A percentile compares a stretch with the other conserved stretches of the same genome.
Conservation (phyloP, 1,140 invertebrate genomes). For the Chionoecetes opilio region DNA sequence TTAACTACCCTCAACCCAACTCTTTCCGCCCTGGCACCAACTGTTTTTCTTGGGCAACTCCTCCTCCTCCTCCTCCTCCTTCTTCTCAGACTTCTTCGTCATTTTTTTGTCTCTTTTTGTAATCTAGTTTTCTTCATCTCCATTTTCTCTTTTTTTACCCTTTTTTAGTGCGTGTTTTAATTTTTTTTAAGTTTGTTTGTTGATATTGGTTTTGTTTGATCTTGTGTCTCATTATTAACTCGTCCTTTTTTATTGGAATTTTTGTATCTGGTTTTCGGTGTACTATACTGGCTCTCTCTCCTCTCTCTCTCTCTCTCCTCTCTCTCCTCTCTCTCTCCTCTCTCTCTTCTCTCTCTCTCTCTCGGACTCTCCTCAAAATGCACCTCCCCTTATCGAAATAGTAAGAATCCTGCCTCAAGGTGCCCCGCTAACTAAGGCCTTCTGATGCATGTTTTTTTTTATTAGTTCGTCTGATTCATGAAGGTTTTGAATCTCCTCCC, state of each 20-base stretch:
- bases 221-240: not conserved
- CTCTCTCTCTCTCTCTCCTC: not conserved
- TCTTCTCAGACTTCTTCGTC: no score
- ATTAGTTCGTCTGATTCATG: not conserved
- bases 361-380: not conserved
- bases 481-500: not conserved
- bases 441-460: not conserved
- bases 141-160: no score
- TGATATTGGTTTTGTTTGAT: no score
- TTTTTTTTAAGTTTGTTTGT: no score
- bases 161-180: no score
- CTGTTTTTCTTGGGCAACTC: not conserved
- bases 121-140: no score
- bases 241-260: no score
- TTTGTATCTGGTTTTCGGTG: not conserved
- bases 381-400: not conserved
- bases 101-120: no score
- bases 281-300: not conserved
- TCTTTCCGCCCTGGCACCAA: not conserved
- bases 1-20: no score
- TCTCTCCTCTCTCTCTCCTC: not conserved
- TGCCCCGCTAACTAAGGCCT: not conserved
- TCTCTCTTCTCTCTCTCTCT: no score
- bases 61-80: constrained; percentile 1
- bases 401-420: not conserved